Conservation (phyloP, 2,113 vertebrate genomes). For the Spea bombifrons region DNA sequence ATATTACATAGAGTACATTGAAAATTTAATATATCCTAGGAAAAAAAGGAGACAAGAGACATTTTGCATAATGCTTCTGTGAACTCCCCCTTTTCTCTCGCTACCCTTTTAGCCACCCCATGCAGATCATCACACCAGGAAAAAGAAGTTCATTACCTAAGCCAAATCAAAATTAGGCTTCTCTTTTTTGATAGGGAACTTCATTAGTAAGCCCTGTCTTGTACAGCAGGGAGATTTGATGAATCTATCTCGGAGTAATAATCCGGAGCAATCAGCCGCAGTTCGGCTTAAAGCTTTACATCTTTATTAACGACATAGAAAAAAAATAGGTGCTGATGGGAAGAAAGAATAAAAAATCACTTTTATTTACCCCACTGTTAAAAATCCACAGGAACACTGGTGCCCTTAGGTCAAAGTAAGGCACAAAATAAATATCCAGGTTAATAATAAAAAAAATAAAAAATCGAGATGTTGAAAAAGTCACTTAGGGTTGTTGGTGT, state of each 20-base stretch:
- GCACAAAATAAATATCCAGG: too few species aligned
- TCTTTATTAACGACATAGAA: slow-evolving; percentile 76
- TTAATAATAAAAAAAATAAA: too few species aligned
- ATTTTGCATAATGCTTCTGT: slow-evolving; percentile 96
- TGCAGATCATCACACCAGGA: slow-evolving; percentile 97
- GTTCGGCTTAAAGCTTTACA: slow-evolving; percentile 77
- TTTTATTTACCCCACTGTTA: too few species aligned
- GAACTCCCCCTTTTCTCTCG: slow-evolving; percentile 74
- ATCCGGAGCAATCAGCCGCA: slow-evolving; percentile 95
- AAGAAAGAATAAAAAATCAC: neutral
- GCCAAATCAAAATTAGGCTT: slow-evolving; percentile 99
- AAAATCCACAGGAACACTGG: too few species aligned
- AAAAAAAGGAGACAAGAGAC: slow-evolving; percentile 87
- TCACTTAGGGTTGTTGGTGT: too few species aligned
- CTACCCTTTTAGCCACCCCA: slow-evolving; percentile 88
- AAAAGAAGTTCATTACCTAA: slow-evolving; percentile 99
- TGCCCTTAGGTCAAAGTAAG: too few species aligned
- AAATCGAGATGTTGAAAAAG: too few species aligned
- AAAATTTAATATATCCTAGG: slow-evolving; percentile 99
- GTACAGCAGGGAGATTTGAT: slow-evolving; percentile 96
- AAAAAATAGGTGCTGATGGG: slow-evolving; percentile 7
- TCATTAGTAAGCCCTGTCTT: slow-evolving; percentile 98
- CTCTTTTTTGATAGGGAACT: slow-evolving; percentile 98
- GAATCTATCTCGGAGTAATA: slow-evolving; percentile 95
- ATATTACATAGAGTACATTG: slow-evolving; percentile 96